Conservation (phyloP, 2,888 invertebrate species). For the Dynastes hyllus region DNA sequence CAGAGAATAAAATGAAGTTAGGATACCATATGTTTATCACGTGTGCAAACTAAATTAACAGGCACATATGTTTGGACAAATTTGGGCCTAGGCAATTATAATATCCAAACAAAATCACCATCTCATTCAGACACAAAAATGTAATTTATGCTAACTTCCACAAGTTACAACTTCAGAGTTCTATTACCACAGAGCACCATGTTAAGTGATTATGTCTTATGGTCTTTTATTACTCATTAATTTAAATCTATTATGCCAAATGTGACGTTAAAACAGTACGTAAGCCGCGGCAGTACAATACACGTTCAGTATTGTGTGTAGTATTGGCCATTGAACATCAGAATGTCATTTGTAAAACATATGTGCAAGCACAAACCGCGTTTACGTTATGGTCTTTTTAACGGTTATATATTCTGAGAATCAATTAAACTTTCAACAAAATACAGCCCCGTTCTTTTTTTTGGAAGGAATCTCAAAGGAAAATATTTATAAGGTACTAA, state of each 20-base stretch:
- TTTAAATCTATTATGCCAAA: conserved; percentile 14
- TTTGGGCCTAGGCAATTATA: neutral
- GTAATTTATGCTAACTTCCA: no score
- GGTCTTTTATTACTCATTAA: conserved; percentile 1
- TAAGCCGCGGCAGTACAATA: no score
- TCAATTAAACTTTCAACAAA: conserved; percentile 36
- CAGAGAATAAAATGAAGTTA: neutral
- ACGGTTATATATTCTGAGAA: conserved; percentile 35
- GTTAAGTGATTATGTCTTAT: neutral
- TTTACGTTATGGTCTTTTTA: conserved; percentile 34
- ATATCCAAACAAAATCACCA: neutral
- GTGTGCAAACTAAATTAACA: conserved; percentile 1
- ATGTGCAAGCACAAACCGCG: conserved; percentile 26
- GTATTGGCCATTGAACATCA: conserved; percentile 21
- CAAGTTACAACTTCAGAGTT: no score
- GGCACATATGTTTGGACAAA: conserved; percentile 7
- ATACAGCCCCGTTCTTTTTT: conserved; percentile 12
- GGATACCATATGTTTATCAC: conserved; percentile 8
- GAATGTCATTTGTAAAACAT: conserved; percentile 42
- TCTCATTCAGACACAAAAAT: neutral
- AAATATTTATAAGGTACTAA: conserved; percentile 12
- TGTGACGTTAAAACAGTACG: neutral
- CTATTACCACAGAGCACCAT: no score
- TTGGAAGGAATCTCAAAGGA: conserved; percentile 16
- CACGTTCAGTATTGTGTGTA: neutral